Percentiles rank a stretch among this genome's conserved stretches.
These are phyloP conservation scores for Trichacis sp. DNA, from an alignment of 2,888 invertebrate genomes.

Conservation along the genomic window DNA sequence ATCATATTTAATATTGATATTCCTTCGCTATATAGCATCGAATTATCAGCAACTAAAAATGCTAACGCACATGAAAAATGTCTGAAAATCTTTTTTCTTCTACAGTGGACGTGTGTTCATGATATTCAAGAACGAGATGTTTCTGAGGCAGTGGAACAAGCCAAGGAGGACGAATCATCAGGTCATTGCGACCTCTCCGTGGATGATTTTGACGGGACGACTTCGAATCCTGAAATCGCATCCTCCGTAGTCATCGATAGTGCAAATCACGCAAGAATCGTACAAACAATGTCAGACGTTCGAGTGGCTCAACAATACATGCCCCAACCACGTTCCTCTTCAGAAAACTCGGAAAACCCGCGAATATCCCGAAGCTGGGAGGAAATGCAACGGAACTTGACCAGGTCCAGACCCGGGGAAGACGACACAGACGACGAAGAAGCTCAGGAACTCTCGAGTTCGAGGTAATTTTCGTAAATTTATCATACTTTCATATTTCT, in stretches of 20 bases:
- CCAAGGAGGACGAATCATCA: slow-evolving; percentile 46
- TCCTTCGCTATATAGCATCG: no score
- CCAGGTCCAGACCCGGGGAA: slow-evolving; percentile 33
- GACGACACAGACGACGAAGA: slow-evolving; percentile 42
- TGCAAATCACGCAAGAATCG: slow-evolving; percentile 52
- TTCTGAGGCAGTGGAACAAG: slow-evolving; percentile 65
- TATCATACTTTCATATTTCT: no score
- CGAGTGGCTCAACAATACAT: background rate
- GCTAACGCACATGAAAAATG: no score
- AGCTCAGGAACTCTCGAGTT: background rate
- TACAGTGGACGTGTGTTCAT: slow-evolving; percentile 95
- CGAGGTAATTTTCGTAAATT: no score
- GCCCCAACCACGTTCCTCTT: background rate
- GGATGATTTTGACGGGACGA: slow-evolving; percentile 35
- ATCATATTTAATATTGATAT: no score
- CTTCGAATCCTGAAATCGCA: slow-evolving; percentile 56
- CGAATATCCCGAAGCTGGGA: slow-evolving; percentile 47
- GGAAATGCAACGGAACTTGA: slow-evolving; percentile 27
- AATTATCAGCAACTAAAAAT: no score
- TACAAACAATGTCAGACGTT: slow-evolving; percentile 50
- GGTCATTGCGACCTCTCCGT: slow-evolving; percentile 19
- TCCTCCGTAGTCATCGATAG: slow-evolving; percentile 61
- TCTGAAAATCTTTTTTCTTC: no score
- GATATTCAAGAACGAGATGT: slow-evolving; percentile 82
- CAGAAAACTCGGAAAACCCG: background rate